Evolutionary conservation across 2,113 vertebrate species (phyloP).

Genomic region (Argyrosomus japonicus): DNA sequence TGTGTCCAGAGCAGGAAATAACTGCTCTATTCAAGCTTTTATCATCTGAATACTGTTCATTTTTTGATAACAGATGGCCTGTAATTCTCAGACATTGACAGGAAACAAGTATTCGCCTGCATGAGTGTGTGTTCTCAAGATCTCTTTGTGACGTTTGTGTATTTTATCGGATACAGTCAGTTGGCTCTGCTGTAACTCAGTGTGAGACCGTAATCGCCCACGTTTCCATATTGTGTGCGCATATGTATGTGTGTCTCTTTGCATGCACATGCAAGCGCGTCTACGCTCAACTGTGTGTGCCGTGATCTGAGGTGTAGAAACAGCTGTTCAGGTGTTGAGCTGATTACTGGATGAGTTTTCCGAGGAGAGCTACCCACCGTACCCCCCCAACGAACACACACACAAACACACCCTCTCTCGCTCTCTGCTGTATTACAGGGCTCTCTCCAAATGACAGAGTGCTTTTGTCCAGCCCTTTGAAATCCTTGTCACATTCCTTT

Average conservation of each 20-base stretch:
- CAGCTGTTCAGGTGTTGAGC: slow-evolving; percentile 83
- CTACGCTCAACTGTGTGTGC: slow-evolving; percentile 19
- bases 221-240: neutral
- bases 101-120: neutral
- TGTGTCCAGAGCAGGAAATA: neutral
- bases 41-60: neutral
- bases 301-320: slow-evolving; percentile 59
- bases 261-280: slow-evolving; percentile 28
- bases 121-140: neutral
- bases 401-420: slow-evolving; percentile 17
- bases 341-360: slow-evolving; percentile 75
- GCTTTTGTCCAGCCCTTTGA: slow-evolving; percentile 85
- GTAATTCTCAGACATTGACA: neutral
- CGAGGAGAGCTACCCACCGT: slow-evolving; percentile 17
- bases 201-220: neutral
- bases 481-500: slow-evolving; percentile 86
- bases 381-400: neutral
- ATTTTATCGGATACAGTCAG: neutral
- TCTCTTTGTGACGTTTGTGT: neutral
- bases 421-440: slow-evolving; percentile 82
- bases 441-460: slow-evolving; percentile 85
- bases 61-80: neutral
- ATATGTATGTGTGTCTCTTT: neutral
- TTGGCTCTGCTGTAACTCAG: slow-evolving; percentile 1
- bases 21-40: neutral